phyloP scores from a whole-genome alignment of 2,797 vertebrate genomes.

The Ficedula albicollis region DNA sequence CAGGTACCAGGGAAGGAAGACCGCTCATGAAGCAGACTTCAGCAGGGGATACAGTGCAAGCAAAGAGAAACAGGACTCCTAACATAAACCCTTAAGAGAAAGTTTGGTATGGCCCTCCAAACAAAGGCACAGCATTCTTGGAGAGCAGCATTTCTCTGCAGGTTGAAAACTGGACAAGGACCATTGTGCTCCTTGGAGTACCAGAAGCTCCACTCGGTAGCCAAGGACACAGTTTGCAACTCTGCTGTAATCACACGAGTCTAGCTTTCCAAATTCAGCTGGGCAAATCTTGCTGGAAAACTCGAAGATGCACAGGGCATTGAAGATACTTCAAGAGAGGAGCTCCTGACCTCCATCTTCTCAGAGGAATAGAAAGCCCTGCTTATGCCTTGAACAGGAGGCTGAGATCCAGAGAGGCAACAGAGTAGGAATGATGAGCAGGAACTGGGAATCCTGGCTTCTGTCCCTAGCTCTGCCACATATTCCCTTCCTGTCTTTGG shows the following conservation, averaged over 20 bases:
- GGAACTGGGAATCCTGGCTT: not conserved
- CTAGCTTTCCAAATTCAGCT: not conserved
- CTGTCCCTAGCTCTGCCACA: slow-evolving; percentile 14
- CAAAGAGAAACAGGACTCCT: not conserved
- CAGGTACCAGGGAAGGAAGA: not conserved
- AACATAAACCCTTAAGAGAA: not conserved
- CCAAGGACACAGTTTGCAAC: not conserved
- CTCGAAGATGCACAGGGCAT: accelerated
- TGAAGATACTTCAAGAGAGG: not conserved
- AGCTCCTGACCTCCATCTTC: not conserved
- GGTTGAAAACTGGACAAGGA: not conserved
- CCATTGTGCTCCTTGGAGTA: accelerated
- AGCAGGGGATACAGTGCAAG: not conserved
- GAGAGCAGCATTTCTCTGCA: not conserved
- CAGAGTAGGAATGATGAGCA: not conserved
- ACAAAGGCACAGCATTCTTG: not conserved
- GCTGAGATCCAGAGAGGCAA: not conserved
- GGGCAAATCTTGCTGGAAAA: not conserved
- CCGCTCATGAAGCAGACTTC: accelerated
- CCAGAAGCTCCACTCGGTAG: accelerated
- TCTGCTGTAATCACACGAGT: not conserved
- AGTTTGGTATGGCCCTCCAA: not conserved
- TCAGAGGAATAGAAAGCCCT: not conserved
- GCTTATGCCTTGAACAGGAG: accelerated
- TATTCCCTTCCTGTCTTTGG: slow-evolving; percentile 35